Evolutionary conservation across 2,797 vertebrate species (phyloP).

Genomic region (Molothrus aeneus): DNA sequence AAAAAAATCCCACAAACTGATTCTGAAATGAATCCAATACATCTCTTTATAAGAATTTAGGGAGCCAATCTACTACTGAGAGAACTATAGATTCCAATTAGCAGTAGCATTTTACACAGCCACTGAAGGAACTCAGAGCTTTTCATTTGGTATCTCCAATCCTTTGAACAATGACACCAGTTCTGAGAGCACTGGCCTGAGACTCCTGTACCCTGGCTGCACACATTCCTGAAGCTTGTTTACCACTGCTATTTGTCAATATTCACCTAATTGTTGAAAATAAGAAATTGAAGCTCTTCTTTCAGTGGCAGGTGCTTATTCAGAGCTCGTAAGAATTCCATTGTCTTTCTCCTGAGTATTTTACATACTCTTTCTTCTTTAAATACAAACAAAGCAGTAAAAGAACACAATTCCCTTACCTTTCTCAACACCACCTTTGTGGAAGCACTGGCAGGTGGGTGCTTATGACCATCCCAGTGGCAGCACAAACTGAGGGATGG

Average conservation of each 20-base stretch:
- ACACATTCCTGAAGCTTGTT: not conserved
- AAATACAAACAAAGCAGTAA: not conserved
- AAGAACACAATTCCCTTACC: not conserved
- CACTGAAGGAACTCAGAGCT: not conserved
- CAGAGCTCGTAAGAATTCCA: not conserved
- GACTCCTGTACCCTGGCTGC: not conserved
- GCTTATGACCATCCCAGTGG: not conserved
- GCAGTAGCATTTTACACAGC: not conserved
- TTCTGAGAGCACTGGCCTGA: not conserved
- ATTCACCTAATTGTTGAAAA: not conserved
- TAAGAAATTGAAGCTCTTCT: not conserved
- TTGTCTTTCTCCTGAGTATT: not conserved
- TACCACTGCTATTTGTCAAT: not conserved
- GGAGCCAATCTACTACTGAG: not conserved
- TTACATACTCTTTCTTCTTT: not conserved
- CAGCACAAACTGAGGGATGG: not conserved
- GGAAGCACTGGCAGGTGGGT: not conserved
- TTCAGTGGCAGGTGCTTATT: not conserved
- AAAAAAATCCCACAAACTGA: not conserved
- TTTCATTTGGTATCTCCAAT: not conserved
- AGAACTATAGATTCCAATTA: not conserved
- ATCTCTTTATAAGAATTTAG: not conserved
- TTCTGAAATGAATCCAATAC: not conserved
- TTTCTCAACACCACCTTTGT: not conserved
- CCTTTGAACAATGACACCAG: not conserved